These are phyloP conservation scores for Orbicella faveolata DNA, from an alignment of 64 coral and sea anemone genomes.

Conservation along the genomic window DNA sequence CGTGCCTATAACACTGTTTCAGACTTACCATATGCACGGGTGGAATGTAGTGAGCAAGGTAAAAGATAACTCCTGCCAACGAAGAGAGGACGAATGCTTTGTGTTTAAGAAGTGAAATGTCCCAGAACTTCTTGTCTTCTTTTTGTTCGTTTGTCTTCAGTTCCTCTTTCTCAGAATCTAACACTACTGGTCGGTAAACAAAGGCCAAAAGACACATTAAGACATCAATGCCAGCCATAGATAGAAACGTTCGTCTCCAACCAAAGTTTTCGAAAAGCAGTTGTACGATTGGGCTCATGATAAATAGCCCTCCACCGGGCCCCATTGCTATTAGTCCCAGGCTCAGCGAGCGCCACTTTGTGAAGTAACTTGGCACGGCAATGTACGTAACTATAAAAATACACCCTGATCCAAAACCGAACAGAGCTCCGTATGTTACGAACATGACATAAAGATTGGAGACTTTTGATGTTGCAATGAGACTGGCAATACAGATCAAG, in stretches of 20 bases:
- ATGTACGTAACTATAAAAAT: constrained; percentile 10
- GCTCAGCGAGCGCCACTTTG: constrained; percentile 31
- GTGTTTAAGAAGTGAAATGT: constrained; percentile 16
- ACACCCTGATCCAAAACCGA: constrained; percentile 28
- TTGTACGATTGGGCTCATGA: constrained; percentile 40
- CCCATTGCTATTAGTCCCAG: constrained; percentile 34
- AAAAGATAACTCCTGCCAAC: neutral
- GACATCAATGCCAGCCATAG: neutral
- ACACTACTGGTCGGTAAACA: constrained; percentile 1
- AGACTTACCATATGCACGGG: constrained; percentile 35
- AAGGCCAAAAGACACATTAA: neutral
- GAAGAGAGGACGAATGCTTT: constrained; percentile 1
- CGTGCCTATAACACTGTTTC: neutral
- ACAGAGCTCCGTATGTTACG: constrained; percentile 4
- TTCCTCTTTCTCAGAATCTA: constrained; percentile 11
- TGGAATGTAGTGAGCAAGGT: constrained; percentile 20
- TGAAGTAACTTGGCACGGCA: constrained; percentile 27
- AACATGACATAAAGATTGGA: constrained; percentile 21
- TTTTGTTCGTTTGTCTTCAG: neutral
- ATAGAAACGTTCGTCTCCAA: constrained; percentile 31
- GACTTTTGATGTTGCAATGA: constrained; percentile 2
- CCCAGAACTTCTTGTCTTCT: constrained; percentile 19
- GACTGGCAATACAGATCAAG: neutral
- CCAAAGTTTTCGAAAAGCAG: neutral
- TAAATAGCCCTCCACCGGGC: constrained; percentile 34